phyloP scores from a whole-genome alignment of 2,113 vertebrate species.

The Terrapene triunguis region DNA sequence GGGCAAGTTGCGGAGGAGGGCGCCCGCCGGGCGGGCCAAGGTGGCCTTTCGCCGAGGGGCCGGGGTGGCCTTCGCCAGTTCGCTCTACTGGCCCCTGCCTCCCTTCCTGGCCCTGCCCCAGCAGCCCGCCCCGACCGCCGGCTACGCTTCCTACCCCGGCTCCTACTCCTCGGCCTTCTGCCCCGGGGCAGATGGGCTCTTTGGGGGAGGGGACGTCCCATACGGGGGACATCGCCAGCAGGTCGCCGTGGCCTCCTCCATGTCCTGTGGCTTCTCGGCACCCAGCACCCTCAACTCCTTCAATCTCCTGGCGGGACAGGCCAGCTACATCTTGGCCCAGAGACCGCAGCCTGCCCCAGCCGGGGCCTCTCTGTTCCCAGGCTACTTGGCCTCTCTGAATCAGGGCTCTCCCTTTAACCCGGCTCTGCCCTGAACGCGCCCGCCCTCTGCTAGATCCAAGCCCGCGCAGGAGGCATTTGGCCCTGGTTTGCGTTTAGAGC shows the following conservation, averaged over 20 bases:
- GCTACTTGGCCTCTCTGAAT: neutral
- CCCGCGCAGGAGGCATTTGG: neutral
- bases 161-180: conserved; percentile 69
- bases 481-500: neutral
- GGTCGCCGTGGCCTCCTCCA: conserved; percentile 67
- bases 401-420: neutral
- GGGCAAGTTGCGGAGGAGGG: conserved; percentile 81
- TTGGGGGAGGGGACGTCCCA: neutral
- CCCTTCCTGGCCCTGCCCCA: conserved; percentile 53
- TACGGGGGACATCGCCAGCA: conserved; percentile 58
- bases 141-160: conserved; percentile 24
- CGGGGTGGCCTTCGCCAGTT: conserved; percentile 73
- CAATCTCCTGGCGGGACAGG: conserved; percentile 77
- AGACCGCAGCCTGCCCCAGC: conserved; percentile 70
- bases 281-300: conserved; percentile 39
- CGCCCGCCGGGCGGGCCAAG: conserved; percentile 65
- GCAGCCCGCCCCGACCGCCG: neutral
- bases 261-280: conserved; percentile 72
- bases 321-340: conserved; percentile 79
- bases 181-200: conserved; percentile 58
- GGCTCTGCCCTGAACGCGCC: neutral
- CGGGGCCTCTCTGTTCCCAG: neutral
- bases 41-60: conserved; percentile 74
- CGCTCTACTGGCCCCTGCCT: conserved; percentile 83
- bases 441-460: neutral